A percentile compares a stretch with the other conserved stretches of the same genome.
Evolutionary conservation across 2,113 vertebrate genomes (phyloP).

Genomic region (Grammomys dolichurus): DNA sequence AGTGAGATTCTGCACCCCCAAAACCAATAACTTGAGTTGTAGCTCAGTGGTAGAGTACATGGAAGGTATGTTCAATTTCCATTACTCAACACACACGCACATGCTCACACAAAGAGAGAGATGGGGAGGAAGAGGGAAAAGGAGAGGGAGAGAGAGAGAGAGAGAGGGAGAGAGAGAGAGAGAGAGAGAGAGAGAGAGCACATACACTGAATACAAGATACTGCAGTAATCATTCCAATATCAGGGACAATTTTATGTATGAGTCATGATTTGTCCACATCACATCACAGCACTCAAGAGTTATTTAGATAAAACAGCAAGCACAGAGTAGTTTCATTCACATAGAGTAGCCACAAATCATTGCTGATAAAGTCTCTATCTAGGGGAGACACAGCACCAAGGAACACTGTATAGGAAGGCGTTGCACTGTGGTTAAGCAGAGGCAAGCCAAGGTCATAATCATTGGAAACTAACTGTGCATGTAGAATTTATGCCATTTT

Average conservation of each 20-base stretch:
- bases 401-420: no score
- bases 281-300: background rate
- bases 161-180: no score
- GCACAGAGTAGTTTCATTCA: background rate
- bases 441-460: background rate
- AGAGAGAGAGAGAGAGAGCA: no score
- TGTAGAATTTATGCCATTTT: background rate
- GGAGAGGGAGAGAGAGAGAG: no score
- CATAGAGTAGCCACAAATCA: background rate
- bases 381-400: background rate
- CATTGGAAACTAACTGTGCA: background rate
- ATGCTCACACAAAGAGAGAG: background rate
- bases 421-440: background rate
- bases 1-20: background rate
- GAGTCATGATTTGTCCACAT: background rate
- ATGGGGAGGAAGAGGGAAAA: no score
- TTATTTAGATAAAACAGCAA: background rate
- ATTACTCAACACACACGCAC: background rate
- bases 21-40: background rate
- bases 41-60: background rate
- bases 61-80: background rate
- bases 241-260: background rate
- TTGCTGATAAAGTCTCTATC: background rate
- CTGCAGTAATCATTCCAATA: background rate
- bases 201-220: background rate